Base-by-base conservation (phyloP, 2,113 vertebrate species). In the Trichomycterus rosablanca region DNA sequence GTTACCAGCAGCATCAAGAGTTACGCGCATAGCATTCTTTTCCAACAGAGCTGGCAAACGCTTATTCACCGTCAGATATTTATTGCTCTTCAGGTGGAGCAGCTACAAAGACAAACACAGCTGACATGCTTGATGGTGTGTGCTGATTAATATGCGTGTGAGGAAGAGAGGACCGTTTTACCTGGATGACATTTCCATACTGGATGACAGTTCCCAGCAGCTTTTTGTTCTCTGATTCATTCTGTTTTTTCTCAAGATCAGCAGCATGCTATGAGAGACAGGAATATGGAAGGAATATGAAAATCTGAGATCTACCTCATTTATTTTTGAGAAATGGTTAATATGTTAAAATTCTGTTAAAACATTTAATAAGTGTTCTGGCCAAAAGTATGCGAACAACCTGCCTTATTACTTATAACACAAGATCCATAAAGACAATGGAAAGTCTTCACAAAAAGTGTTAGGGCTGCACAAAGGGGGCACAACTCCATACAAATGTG, bases 11-110 rank as follows among this genome's bases (percentile, higher is more conserved):
- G 92, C 93, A 11, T 99, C 95, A 80, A 99, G 60, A 1, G 94
- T 98, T 74, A 98, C 95, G 18, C 96, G 80, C 96, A 99, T 98
- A 58, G 96, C 96, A 6, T 99, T 99, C 86, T 99, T 99, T 88
- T 99, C 96, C 6, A 99, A 77, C 28, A 99, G 86, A 1, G 96
- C 96, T 0, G 96, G 96, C 22, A 99, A 88, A 18, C 96, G 89
- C 81, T 99, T 99, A 79, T 99, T 99, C 75, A 99, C 96, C 0
- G 96, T 99, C 74, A 99, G 87, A 81, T 98, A 99, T 74, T 99
- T 99, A 82, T 99, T 99, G 77, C 95, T 98, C 79, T 99, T 99
- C 77, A 99, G 84, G 74, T 99, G 96, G 70, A 99, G 89, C 57
- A 99, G 84, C 96, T 99, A 81, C 4, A 56, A 19, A 44, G 7